Conservation (phyloP, 2,888 invertebrate genomes). For the Himalopsyche japonica region DNA sequence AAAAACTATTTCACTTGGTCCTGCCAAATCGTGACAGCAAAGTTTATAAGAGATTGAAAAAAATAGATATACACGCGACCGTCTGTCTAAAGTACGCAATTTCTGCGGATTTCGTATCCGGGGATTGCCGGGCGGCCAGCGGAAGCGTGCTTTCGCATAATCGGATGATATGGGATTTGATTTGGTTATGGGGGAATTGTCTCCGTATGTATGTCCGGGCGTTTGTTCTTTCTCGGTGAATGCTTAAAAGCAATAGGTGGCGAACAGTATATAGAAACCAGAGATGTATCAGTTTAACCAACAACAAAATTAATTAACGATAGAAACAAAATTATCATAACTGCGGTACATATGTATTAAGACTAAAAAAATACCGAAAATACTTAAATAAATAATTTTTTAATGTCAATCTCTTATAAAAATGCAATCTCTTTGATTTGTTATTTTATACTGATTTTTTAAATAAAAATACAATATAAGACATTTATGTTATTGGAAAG, state of each 20-base stretch:
- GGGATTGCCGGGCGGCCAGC: background rate
- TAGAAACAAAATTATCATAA: too few relatives aligned
- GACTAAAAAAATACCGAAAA: too few relatives aligned
- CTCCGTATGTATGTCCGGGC: conserved; percentile 7
- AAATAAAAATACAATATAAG: too few relatives aligned
- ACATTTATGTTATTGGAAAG: too few relatives aligned
- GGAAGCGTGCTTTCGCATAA: conserved; percentile 35
- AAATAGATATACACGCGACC: conserved; percentile 13
- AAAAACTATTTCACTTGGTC: background rate
- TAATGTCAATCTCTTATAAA: too few relatives aligned
- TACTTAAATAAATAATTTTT: too few relatives aligned
- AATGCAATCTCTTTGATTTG: too few relatives aligned
- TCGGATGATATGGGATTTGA: conserved; percentile 37
- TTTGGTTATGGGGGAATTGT: conserved; percentile 21
- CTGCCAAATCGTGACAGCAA: background rate
- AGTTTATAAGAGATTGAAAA: conserved; percentile 10
- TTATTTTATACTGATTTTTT: too few relatives aligned
- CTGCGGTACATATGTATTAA: too few relatives aligned
- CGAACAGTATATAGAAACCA: background rate
- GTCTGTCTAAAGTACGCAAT: background rate
- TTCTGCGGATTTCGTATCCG: conserved; percentile 4
- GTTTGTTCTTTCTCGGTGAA: background rate
- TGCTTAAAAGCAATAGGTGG: background rate
- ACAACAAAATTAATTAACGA: too few relatives aligned
- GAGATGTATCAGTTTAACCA: background rate